phyloP scores from a whole-genome alignment of 2,797 vertebrate species.

The Bucorvus abyssinicus region DNA sequence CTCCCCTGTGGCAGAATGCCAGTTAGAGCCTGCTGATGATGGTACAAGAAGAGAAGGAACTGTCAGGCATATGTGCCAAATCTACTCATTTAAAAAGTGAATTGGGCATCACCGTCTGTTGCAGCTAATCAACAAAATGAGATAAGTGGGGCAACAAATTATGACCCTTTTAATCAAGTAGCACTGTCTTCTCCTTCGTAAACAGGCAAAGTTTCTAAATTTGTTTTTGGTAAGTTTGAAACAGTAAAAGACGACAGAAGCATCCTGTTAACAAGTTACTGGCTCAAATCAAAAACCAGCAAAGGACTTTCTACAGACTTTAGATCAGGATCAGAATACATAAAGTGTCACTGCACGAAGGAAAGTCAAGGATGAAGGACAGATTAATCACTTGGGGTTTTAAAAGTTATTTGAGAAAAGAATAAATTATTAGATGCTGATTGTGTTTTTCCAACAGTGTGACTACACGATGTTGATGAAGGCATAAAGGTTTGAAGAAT shows the following conservation, averaged over 20 bases:
- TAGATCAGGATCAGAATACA: not conserved
- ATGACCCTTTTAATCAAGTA: slow-evolving; percentile 32
- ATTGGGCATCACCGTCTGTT: slow-evolving; percentile 7
- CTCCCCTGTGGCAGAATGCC: not conserved
- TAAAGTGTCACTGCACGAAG: not conserved
- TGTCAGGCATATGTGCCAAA: not conserved
- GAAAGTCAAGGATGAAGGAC: not conserved
- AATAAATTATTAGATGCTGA: not conserved
- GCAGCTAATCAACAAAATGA: slow-evolving; percentile 36
- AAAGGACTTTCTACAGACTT: not conserved
- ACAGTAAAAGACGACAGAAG: not conserved
- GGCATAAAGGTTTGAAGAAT: not conserved
- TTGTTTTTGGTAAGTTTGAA: slow-evolving; percentile 6
- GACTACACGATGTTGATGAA: not conserved
- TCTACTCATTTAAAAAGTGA: slow-evolving; percentile 29
- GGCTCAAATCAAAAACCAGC: not conserved
- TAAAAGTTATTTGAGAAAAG: not conserved
- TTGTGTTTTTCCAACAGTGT: not conserved
- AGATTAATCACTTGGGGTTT: not conserved
- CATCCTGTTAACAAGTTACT: not conserved
- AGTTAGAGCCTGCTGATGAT: not conserved
- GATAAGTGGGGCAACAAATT: slow-evolving; percentile 35
- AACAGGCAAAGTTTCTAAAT: slow-evolving; percentile 21
- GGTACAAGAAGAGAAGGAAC: slow-evolving; percentile 23
- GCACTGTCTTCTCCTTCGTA: not conserved